Base-by-base conservation (phyloP, 1,140 invertebrate species). In the Anoplolepis gracilipes region DNA sequence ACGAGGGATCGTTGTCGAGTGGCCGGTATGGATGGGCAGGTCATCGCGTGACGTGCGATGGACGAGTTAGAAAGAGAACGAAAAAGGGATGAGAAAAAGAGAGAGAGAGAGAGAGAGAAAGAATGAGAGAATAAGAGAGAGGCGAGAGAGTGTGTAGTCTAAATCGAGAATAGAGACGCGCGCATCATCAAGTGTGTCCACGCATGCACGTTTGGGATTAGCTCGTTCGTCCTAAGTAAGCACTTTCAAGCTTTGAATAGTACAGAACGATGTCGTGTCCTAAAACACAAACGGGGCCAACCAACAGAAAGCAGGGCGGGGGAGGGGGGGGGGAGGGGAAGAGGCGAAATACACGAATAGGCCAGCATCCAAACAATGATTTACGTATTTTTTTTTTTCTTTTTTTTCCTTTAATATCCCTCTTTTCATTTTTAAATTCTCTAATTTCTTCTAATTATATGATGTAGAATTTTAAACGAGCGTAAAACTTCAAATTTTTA, bases 181-280 rank as follows among this genome's bases (percentile, higher is more conserved):
- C 65, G 57, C 84, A 85, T 81, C 69, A 81, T 62, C 67, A 78
- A 88, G 13, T 91, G 90, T 91, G 90, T 88, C 88, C 75, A 73
- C 61, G 90, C 91, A 92, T 90, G 13, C 53, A 75, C 49, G 62
- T 75, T 42, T 69, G 75, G 90, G 91, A 92, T 92, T 91, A 92
- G 90, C 85, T 49, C 30, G 55, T 65, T 85, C 87, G 84, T 85
- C 88, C 87, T 89, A 89, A 89, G 85, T 76, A 88, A 91, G 87
- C 89, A 89, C 87, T 86, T 73, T 49, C 22, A 13, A 65, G 62
- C 49, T 77, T 79, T 73, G 57, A 70, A 76, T 55, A 59, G 61
- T 76, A 81, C 65, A 84, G 79, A 87, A 90, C 72, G 73, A 61
- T 72, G 62, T 67, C 73, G 72, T 46, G 69, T 82, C 11, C 72